These are phyloP conservation scores for Calameuta idolon DNA, from an alignment of 2,888 invertebrate genomes.

Conservation along the genomic window DNA sequence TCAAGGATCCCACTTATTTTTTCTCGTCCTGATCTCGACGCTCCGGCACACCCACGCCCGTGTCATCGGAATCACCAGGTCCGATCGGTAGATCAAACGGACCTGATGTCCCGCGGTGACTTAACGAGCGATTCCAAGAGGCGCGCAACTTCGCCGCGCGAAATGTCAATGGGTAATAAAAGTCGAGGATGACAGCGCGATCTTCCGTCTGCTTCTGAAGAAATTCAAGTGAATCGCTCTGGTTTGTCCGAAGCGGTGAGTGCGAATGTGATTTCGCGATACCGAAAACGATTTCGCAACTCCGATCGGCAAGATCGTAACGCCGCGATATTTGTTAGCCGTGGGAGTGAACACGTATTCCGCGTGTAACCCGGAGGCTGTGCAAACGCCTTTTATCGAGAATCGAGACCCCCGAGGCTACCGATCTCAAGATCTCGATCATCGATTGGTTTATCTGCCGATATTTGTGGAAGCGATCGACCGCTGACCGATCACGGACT, in stretches of 20 bases:
- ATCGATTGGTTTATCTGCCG: background rate
- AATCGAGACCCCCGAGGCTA: background rate
- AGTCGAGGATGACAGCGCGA: background rate
- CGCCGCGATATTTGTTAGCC: background rate
- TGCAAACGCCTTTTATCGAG: background rate
- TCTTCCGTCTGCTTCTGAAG: background rate
- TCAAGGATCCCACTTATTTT: background rate
- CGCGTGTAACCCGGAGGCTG: background rate
- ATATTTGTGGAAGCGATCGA: background rate
- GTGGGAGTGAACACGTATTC: background rate
- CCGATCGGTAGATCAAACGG: background rate
- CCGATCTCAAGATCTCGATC: background rate
- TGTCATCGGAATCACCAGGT: conserved; percentile 40
- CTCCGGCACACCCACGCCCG: conserved; percentile 44
- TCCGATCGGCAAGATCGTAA: background rate
- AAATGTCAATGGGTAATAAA: background rate
- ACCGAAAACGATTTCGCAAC: background rate
- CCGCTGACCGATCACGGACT: background rate
- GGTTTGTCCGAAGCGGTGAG: no score
- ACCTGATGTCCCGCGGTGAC: background rate
- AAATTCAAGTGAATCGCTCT: background rate
- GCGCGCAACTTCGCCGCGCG: background rate
- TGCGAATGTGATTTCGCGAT: background rate
- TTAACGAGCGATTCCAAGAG: background rate
- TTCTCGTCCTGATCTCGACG: conserved; percentile 33